Percentiles rank a stretch among this genome's conserved stretches.
Evolutionary conservation across 2,113 vertebrate species (phyloP).

Genomic region (Zosterops hypoxanthus): DNA sequence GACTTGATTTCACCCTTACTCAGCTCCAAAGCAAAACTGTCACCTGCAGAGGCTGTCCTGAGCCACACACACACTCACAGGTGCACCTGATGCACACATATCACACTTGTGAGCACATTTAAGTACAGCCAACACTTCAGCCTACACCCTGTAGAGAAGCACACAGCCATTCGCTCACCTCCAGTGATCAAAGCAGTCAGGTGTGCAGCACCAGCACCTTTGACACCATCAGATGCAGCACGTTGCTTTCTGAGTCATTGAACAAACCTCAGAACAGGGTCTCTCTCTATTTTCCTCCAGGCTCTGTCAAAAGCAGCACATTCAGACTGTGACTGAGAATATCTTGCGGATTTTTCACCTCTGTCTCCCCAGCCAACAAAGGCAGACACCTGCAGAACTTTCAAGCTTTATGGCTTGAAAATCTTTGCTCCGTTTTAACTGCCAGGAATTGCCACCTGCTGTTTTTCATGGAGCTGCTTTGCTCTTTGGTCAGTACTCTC

Average conservation of each 20-base stretch:
- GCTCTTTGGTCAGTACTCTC: constrained; percentile 24
- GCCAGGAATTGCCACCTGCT: neutral
- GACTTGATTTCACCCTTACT: neutral
- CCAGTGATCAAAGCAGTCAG: neutral
- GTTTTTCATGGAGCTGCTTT: neutral
- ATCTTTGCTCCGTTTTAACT: neutral
- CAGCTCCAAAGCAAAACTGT: neutral
- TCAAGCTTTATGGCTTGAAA: neutral
- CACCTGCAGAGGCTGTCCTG: neutral
- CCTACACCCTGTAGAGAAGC: neutral
- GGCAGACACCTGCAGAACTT: neutral
- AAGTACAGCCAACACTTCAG: neutral
- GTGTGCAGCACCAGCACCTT: neutral
- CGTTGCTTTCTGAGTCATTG: rapidly evolving
- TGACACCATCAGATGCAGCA: neutral
- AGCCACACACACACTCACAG: neutral
- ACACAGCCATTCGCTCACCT: neutral
- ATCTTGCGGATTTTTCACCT: rapidly evolving
- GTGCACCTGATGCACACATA: too few relatives aligned
- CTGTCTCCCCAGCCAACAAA: rapidly evolving
- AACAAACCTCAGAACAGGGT: neutral
- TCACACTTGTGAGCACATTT: rapidly evolving
- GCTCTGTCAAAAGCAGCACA: neutral
- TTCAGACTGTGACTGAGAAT: rapidly evolving
- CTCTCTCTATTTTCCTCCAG: neutral